phyloP scores from a whole-genome alignment of 2,888 invertebrate species.

The Desoria tigrina region DNA sequence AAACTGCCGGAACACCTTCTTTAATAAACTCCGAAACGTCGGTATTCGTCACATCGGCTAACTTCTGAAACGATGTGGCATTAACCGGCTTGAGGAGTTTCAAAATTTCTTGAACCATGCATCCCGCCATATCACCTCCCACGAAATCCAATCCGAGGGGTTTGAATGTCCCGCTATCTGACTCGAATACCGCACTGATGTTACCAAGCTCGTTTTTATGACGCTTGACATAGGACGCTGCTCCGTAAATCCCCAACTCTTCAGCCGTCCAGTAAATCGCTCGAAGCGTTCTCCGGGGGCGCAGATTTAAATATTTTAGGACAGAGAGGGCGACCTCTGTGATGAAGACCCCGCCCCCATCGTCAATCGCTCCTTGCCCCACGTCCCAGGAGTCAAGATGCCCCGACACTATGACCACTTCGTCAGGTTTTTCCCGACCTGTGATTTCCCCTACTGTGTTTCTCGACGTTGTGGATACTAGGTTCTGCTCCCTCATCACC shows the following conservation, averaged over 20 bases:
- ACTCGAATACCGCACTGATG: constrained; percentile 77
- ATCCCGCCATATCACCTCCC: constrained; percentile 66
- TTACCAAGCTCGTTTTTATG: constrained; percentile 65
- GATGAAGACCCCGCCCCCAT: constrained; percentile 70
- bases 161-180: constrained; percentile 67
- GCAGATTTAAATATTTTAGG: constrained; percentile 66
- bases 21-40: constrained; percentile 63
- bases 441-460: constrained; percentile 72
- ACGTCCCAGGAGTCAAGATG: constrained; percentile 66
- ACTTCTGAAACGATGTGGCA: constrained; percentile 58
- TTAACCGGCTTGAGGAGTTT: constrained; percentile 71
- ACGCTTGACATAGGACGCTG: constrained; percentile 64
- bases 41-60: constrained; percentile 65
- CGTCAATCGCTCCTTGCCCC: constrained; percentile 35
- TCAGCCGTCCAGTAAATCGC: constrained; percentile 80
- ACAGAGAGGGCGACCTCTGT: constrained; percentile 73
- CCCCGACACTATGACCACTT: constrained; percentile 73
- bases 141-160: constrained; percentile 70
- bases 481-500: constrained; percentile 12
- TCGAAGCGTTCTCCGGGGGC: constrained; percentile 69
- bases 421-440: constrained; percentile 61
- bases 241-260: constrained; percentile 65
- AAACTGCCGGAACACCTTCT: constrained; percentile 70
- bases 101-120: constrained; percentile 69
- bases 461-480: constrained; percentile 60